phyloP scores from a whole-genome alignment of 2,888 invertebrate genomes.

The Eupithecia pulchellata region DNA sequence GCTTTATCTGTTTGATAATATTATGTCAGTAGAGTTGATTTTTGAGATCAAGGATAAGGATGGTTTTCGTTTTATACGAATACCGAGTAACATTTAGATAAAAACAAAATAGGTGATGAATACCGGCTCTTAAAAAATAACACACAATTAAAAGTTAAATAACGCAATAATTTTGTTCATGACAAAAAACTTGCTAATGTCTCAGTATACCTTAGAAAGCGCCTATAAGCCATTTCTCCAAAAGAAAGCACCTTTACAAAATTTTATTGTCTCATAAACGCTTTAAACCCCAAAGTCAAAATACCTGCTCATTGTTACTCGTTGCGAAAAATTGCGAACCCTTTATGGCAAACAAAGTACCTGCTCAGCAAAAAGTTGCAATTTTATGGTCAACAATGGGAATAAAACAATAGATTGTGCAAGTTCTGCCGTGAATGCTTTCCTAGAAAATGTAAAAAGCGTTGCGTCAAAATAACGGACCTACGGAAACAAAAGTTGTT shows the following conservation, averaged over 20 bases:
- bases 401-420: constrained; percentile 46
- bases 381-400: constrained; percentile 26
- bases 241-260: constrained; percentile 29
- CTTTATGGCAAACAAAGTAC: constrained; percentile 44
- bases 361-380: constrained; percentile 42
- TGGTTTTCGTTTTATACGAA: neutral
- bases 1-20: constrained; percentile 31
- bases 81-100: neutral
- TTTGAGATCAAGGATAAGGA: neutral
- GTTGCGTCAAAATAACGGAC: constrained; percentile 77
- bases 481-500: constrained; percentile 65
- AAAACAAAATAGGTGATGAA: neutral
- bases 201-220: constrained; percentile 3
- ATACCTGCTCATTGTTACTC: constrained; percentile 29
- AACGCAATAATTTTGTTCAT: neutral
- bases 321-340: constrained; percentile 35
- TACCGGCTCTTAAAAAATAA: neutral
- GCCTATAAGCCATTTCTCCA: constrained; percentile 10
- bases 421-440: constrained; percentile 52
- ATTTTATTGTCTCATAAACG: constrained; percentile 32
- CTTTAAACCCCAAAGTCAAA: constrained; percentile 34
- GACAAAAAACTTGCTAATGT: neutral
- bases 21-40: constrained; percentile 14
- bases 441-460: constrained; percentile 64
- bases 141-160: neutral